Base-by-base conservation (phyloP, 37 sponge, comb jelly and placozoan genomes). In the Crambe crambe region DNA sequence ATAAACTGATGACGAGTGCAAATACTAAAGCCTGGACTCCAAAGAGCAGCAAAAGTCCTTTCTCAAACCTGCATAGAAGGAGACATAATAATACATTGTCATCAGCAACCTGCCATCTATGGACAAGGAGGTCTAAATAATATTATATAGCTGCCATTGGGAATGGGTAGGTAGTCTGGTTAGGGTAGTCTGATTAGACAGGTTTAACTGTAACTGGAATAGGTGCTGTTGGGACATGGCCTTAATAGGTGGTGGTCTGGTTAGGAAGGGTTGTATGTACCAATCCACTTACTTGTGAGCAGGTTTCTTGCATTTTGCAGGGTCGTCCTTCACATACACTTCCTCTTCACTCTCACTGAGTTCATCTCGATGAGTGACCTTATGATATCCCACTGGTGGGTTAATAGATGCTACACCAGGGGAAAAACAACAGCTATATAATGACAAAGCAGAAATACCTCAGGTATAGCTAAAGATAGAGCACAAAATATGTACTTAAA, bases 321-420 rank as follows among this genome's bases (percentile, higher is more conserved):
- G 22, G 23, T 31, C 68, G 26, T 85, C 73, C 41, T 38, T 73
- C 69, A 42, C 47, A 23, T 59, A 54, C 40, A 75, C 73, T 56
- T 80, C 87, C 32, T 56, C 70, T 40, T 66, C 80, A 37, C 42
- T 44, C 54, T 80, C 80, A 10, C 80, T 79, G 64, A 56, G 47
- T 30, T 66, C 76, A 39, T 74, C 75, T 0, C 30, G 30, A 58
- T 70, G 56, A 17, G 42, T 83, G 42, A 67, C 79, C 73, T 47
- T 78, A 32, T 70, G 80, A 56, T 80, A 80, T 0, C 72, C 68
- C 1, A 80, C 80, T 29, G 80, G 87, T n/a, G 75, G 75, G 26
- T 31, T 3, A 23, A 27, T 57, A 29, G 58, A 69, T 31, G 74
- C 58, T 27, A 56, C 42, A 35, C 2, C 22, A 2, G 31, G 3